phyloP scores from a whole-genome alignment of 1,140 invertebrate genomes.

The Scaptodrosophila lebanonensis region DNA sequence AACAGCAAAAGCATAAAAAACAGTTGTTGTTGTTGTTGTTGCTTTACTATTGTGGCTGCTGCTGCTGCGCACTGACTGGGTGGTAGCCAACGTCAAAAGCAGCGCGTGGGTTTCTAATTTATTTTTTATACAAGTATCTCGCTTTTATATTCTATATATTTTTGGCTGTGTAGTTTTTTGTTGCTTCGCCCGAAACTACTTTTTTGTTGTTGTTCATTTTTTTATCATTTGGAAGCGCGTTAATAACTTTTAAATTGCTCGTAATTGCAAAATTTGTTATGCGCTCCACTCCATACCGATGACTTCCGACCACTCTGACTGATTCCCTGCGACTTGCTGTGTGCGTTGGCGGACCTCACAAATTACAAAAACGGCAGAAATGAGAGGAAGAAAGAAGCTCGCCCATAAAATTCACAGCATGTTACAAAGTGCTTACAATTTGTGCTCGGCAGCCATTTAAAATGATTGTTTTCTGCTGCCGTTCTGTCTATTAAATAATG shows the following conservation, averaged over 20 bases:
- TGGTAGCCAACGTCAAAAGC: conserved; percentile 27
- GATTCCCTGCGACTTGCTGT: background rate
- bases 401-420: conserved; percentile 35
- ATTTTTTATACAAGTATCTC: conserved; percentile 1
- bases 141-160: conserved; percentile 8
- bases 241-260: conserved; percentile 69
- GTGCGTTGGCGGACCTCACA: conserved; percentile 2
- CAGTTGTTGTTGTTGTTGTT: too few species aligned
- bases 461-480: conserved; percentile 41
- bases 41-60: conserved; percentile 10
- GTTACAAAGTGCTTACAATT: conserved; percentile 30
- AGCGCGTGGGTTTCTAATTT: conserved; percentile 26
- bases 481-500: too few species aligned
- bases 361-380: too few species aligned
- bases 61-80: conserved; percentile 1
- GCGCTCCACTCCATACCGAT: conserved; percentile 8
- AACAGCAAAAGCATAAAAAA: too few species aligned
- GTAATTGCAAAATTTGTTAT: conserved; percentile 56
- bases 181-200: conserved; percentile 18
- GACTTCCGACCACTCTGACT: background rate
- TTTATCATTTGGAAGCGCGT: conserved; percentile 39
- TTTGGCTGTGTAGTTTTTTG: background rate
- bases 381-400: background rate
- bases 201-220: conserved; percentile 27
- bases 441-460: conserved; percentile 8